Evolutionary conservation across 2,797 vertebrate species (phyloP), one percentile per base, ranked within the genome.

Genomic region (Geotrypetes seraphini): DNA sequence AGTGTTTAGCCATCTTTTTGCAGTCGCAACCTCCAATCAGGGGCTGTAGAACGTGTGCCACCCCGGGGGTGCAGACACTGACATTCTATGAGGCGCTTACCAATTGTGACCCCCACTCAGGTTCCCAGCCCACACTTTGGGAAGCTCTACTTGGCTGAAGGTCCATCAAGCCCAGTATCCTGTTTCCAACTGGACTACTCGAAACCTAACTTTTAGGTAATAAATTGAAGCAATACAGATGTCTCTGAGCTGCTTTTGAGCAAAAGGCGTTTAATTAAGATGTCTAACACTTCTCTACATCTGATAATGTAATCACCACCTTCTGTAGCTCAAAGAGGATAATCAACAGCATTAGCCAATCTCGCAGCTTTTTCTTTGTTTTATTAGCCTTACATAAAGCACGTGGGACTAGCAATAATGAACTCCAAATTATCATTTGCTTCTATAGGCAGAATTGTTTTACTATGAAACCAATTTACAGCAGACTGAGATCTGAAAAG

Each of bases 241-340:
- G 65, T 58, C 63, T 43, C 4, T 14, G 33, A 28, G 16, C 47
- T 46, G 37, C 52, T 58, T 73, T 69, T 54, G 28, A 63, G 41
- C 15, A 62, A 75, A 63, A 82, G 71, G 81, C 83, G 80, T 81
- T 82, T 84, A 82, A 83, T 85, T 81, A 78, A 48, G 39, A 69
- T 64, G 73, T 78, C 75, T 77, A 64, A 56, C 76, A 71, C 66
- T 56, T 71, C 42, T 39, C 37, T 44, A 27, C 36, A 44, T 43
- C 64, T 46, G 50, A 60, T 71, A 77, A 63, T 32, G 68, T 69
- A 76, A 75, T 81, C 69, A 58, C 54, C 66, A 74, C 68, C 53
- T 75, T 62, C 60, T n/a, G n/a, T 56, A 69, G 33, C 44, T 63
- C 56, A 73, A 73, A 68, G 59, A 74, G 73, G 22, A 51, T 13